Conservation (phyloP, 2,797 vertebrate species). For the Parauchenoglanis ngamensis region DNA sequence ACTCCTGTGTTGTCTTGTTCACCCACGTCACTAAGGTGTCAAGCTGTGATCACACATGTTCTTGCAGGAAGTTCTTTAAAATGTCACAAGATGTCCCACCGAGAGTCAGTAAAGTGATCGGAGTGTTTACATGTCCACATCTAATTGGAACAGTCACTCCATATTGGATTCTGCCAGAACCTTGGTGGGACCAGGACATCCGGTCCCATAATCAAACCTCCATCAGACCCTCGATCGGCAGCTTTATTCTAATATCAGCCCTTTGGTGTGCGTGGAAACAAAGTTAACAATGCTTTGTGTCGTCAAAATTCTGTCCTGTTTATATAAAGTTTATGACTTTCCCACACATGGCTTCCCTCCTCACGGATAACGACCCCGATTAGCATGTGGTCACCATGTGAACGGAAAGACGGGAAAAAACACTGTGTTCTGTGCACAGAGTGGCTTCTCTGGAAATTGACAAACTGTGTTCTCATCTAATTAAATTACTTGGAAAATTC, state of each 20-base stretch:
- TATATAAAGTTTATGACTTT: slow-evolving; percentile 22
- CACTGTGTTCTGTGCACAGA: not conserved
- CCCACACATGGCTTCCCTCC: slow-evolving; percentile 24
- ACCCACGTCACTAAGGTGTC: not conserved
- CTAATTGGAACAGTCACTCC: not conserved
- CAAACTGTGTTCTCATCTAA: not conserved
- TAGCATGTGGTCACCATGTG: slow-evolving; percentile 29
- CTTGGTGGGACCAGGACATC: not conserved
- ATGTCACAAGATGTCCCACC: not conserved
- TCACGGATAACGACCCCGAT: not conserved
- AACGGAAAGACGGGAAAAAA: not conserved
- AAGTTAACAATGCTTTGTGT: not conserved
- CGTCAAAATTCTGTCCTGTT: slow-evolving; percentile 22
- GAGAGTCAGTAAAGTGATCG: not conserved
- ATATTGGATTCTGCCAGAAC: not conserved
- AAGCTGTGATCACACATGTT: not conserved
- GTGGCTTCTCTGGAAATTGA: not conserved
- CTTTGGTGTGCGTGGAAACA: not conserved
- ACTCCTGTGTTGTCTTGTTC: not conserved
- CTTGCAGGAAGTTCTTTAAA: slow-evolving; percentile 16
- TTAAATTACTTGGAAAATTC: not conserved
- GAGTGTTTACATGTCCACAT: not conserved
- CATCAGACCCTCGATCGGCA: not conserved
- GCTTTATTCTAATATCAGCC: not conserved
- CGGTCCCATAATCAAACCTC: not conserved